Evolutionary conservation across 2,797 vertebrate species (phyloP), one percentile per base, ranked within the genome.

Genomic region (Ceryle rudis): DNA sequence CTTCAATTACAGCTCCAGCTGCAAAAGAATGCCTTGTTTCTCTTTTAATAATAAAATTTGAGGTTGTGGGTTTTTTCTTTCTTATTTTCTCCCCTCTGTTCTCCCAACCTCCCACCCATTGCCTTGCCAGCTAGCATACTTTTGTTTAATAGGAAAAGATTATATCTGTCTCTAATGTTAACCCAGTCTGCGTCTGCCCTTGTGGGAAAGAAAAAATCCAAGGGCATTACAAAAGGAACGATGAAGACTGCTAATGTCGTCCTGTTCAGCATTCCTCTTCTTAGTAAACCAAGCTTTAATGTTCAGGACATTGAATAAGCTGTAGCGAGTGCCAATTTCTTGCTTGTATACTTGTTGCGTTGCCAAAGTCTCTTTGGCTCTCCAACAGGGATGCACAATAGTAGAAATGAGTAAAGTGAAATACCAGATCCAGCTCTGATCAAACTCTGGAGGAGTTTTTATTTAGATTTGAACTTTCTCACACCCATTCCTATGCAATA

Each of bases 401-500:
- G 88, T 83, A 93, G 93, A 97, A 95, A 89, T 75, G 64, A 94
- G 81, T 88, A 64, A 95, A 94, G 87, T 52, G 55, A 84, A 95
- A 95, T 93, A 90, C 83, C 89, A 95, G 94, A 94, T 86, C 79
- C 86, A 95, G 74, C 90, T 85, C 88, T 75, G 81, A 94, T 90
- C 79, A 71, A 41, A 54, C 23, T 84, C 67, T 51, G 75, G 86
- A 91, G 81, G 51, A 77, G 46, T 52, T 95, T 94, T 91, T 95
- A 86, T 92, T 93, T 97, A 95, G 89, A 86, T 94, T 64, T 97
- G 94, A 97, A 96, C 94, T 96, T 96, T 95, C 90, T 84, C 93
- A 89, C 82, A 95, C 90, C 95, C 92, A 62, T 94, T 90, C 93
- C 89, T 94, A 14, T 90, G 85, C 62, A 85, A 80, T 65, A 44